Evolutionary conservation across 2,797 vertebrate genomes (phyloP), one percentile per base, ranked within the genome.

Genomic region (Neomorphus geoffroyi): DNA sequence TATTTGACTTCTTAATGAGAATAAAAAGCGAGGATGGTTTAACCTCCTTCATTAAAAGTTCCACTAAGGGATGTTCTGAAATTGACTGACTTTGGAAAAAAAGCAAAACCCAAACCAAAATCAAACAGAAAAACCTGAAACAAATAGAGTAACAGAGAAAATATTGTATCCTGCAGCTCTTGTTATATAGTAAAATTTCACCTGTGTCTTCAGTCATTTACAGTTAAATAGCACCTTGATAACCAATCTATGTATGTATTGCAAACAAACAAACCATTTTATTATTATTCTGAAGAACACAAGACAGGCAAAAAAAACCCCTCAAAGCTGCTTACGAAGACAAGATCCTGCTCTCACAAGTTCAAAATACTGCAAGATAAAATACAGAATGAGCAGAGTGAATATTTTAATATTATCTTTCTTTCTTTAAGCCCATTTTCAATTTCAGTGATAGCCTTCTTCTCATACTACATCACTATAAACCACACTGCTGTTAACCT

Each of bases 291-390:
- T 67, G n/a, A 26, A 9, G 58, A 22, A 46, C 13, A 27, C 2
- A 57, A 62, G 35, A 19, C 37, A 45, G 30, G 12, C 5, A 82
- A 73, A 80, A 61, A 61, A 27, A 0, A 5, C 0, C 2, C 9
- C 13, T 83, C 28, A 17, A 9, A 84, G 24, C 14, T 56, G 15
- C 83, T 70, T 69, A 50, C 45, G 32, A 85, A 80, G 26, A 13
- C 22, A 85, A 75, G 32, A 53, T 56, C 22, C 12, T 54, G 13
- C 30, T 93, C 5, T 64, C 14, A 9, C 41, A 51, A 35, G 9
- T 48, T 82, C 75, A 81, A 45, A 91, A 70, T 69, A 56, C 14
- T 58, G 16, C 5, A 33, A 54, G 83, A 35, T 18, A 54, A 75
- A 71, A 19, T 15, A 39, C 6, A 11, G 30, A 11, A 51, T 26